Conservation (phyloP, 2,113 vertebrate species). For the Thalassoma bifasciatum region DNA sequence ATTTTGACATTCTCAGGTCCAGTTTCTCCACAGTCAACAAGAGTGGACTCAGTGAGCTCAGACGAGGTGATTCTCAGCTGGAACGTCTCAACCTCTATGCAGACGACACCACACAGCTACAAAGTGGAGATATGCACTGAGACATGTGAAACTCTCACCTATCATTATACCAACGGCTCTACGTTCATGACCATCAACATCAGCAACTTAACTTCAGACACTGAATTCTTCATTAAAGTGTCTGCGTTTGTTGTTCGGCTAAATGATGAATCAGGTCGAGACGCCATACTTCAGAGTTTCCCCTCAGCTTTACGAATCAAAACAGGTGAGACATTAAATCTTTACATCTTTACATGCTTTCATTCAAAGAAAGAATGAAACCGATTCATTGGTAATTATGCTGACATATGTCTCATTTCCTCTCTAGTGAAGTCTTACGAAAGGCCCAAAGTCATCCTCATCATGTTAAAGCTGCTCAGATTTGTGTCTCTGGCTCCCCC, state of each 20-base stretch:
- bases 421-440: background rate
- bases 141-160: conserved; percentile 1
- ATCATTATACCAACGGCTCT: background rate
- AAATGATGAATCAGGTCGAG: background rate
- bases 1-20: conserved; percentile 34
- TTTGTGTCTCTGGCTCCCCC: conserved; percentile 1
- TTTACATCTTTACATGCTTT: background rate
- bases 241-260: conserved; percentile 30
- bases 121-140: conserved; percentile 39
- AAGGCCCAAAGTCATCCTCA: background rate
- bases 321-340: conserved; percentile 36
- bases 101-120: conserved; percentile 51
- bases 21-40: conserved; percentile 28
- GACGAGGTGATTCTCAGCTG: conserved; percentile 36
- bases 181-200: conserved; percentile 33
- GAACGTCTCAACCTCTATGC: conserved; percentile 59
- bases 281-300: conserved; percentile 18
- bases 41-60: conserved; percentile 10
- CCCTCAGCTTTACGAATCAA: background rate
- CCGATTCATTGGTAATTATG: background rate
- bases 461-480: conserved; percentile 19
- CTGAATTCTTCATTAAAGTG: conserved; percentile 32
- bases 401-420: background rate
- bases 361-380: background rate
- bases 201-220: conserved; percentile 39